Percentiles rank a stretch among this genome's conserved stretches.
These are phyloP conservation scores for Lamprologus callipterus DNA, from an alignment of 2,113 vertebrate genomes.

Conservation along the genomic window DNA sequence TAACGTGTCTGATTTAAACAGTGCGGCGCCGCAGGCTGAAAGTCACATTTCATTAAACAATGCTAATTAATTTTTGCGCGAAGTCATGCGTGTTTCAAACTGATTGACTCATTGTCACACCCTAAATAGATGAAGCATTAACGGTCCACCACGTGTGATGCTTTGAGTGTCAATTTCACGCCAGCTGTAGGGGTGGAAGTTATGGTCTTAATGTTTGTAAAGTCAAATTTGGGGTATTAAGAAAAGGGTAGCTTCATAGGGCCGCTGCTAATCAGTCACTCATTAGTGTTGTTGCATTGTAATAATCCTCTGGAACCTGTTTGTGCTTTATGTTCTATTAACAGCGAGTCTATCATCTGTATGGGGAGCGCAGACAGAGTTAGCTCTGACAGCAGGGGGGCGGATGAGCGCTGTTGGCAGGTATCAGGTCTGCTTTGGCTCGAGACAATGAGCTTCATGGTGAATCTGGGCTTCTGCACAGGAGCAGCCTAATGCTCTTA, in stretches of 20 bases:
- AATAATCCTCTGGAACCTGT: background rate
- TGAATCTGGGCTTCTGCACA: background rate
- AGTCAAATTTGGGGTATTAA: constrained; percentile 36
- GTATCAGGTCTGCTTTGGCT: constrained; percentile 20
- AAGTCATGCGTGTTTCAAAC: constrained; percentile 31
- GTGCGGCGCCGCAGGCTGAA: background rate
- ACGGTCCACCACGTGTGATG: background rate
- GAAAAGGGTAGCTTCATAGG: background rate
- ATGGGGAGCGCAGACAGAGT: background rate
- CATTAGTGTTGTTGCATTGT: constrained; percentile 22
- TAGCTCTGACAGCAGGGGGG: background rate
- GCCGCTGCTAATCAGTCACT: constrained; percentile 34
- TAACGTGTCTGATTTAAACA: constrained; percentile 10
- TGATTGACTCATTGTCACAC: constrained; percentile 54
- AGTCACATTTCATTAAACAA: constrained; percentile 43
- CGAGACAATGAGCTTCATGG: background rate
- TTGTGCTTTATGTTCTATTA: constrained; percentile 20
- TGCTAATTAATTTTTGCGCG: constrained; percentile 56
- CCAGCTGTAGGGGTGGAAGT: background rate
- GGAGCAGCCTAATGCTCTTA: constrained; percentile 20
- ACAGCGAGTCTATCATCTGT: background rate
- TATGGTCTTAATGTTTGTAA: background rate
- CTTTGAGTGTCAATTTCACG: constrained; percentile 50
- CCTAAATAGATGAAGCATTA: constrained; percentile 18
- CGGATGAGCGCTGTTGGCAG: constrained; percentile 7